A percentile compares a stretch with the other conserved stretches of the same genome.
These are phyloP conservation scores for Agapostemon virescens DNA, from an alignment of 2,888 invertebrate genomes.

Conservation along the genomic window DNA sequence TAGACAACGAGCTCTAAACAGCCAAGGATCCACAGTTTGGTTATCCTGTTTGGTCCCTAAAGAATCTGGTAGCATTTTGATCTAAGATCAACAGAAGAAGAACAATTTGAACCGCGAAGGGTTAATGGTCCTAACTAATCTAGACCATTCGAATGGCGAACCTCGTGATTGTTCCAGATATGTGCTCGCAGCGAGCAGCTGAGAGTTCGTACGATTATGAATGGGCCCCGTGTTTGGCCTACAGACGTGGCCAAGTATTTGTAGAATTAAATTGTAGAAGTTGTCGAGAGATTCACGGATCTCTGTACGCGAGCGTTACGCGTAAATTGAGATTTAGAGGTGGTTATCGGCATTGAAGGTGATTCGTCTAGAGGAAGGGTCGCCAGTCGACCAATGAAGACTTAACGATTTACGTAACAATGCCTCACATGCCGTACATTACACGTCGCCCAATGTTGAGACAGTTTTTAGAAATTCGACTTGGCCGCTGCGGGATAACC, in stretches of 20 bases:
- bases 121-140: conserved; percentile 15
- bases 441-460: conserved; percentile 58
- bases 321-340: conserved; percentile 71
- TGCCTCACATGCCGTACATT: conserved; percentile 67
- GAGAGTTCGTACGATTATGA: not conserved
- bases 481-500: not conserved
- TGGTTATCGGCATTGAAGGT: conserved; percentile 71
- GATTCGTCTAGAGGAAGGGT: conserved; percentile 73
- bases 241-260: conserved; percentile 29
- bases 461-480: conserved; percentile 47
- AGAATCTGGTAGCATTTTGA: not conserved
- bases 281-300: conserved; percentile 48
- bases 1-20: not conserved
- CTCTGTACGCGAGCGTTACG: conserved; percentile 55
- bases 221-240: not conserved
- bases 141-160: conserved; percentile 29
- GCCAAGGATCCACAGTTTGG: not conserved
- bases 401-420: conserved; percentile 78
- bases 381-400: conserved; percentile 73
- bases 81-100: not conserved
- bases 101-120: conserved; percentile 5
- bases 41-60: not conserved
- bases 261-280: conserved; percentile 35
- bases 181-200: not conserved
- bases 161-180: conserved; percentile 30